A percentile compares a stretch with the other conserved stretches of the same genome.
Conservation (phyloP, 2,888 invertebrate genomes). For the Andrena camellia region DNA sequence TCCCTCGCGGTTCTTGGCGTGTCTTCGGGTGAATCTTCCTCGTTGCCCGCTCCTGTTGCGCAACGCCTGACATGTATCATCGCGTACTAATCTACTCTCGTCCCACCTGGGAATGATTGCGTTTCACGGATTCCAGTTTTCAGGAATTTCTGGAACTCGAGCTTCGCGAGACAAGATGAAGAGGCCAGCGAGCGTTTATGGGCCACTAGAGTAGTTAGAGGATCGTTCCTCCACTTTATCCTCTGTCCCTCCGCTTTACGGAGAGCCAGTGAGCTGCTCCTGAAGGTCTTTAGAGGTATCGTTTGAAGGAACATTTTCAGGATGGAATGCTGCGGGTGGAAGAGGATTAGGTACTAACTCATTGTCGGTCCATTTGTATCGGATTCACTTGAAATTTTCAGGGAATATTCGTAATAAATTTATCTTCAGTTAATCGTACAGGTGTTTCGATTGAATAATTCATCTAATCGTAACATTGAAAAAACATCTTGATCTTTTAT, state of each 20-base stretch:
- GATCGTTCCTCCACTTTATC: conserved; percentile 20
- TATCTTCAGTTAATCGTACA: too few species aligned
- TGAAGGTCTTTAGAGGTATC: conserved; percentile 27
- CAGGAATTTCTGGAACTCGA: conserved; percentile 58
- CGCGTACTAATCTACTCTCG: conserved; percentile 1
- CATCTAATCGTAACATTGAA: too few species aligned
- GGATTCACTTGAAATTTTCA: background rate
- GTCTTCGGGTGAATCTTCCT: background rate
- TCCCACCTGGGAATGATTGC: conserved; percentile 48
- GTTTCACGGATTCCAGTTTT: conserved; percentile 65
- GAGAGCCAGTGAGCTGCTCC: conserved; percentile 5
- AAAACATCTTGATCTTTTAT: too few species aligned
- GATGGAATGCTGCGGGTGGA: conserved; percentile 16
- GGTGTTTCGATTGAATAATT: too few species aligned
- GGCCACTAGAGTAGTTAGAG: conserved; percentile 48
- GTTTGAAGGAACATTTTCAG: conserved; percentile 18
- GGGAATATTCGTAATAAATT: too few species aligned
- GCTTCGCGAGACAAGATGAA: conserved; percentile 12
- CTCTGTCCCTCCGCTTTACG: conserved; percentile 19
- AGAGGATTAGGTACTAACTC: background rate
- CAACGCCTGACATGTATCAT: background rate
- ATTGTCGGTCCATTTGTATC: background rate
- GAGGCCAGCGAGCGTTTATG: conserved; percentile 52
- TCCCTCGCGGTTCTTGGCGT: background rate
- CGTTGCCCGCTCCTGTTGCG: background rate